These are phyloP conservation scores for Tenualosa ilisha DNA, from an alignment of 2,797 vertebrate species.

Conservation along the genomic window DNA sequence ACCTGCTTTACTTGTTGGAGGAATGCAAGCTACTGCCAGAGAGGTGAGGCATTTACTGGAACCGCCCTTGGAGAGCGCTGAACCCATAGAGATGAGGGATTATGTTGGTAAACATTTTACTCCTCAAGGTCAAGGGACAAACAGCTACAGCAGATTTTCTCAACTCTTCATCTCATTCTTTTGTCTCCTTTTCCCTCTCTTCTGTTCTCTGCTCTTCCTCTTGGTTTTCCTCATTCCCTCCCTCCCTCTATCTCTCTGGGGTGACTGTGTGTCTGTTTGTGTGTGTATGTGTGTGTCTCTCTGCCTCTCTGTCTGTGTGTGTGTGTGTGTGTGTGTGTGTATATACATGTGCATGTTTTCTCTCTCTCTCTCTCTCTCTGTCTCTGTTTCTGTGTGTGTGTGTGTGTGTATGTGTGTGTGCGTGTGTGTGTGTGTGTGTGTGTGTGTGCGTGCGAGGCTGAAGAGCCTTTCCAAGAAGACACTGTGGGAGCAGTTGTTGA, in stretches of 20 bases:
- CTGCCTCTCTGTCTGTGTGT: no score
- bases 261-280: neutral
- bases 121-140: neutral
- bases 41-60: neutral
- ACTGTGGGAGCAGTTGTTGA: constrained; percentile 41
- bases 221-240: neutral
- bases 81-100: neutral
- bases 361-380: no score
- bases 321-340: constrained; percentile 4
- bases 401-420: constrained; percentile 8
- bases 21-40: neutral
- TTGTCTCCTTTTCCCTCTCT: neutral
- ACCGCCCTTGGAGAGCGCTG: neutral
- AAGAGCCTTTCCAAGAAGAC: constrained; percentile 35
- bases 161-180: neutral
- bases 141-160: neutral
- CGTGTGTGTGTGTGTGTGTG: constrained; percentile 14
- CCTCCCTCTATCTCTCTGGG: neutral
- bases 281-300: neutral
- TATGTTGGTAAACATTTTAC: neutral
- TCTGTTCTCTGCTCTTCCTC: neutral
- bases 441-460: neutral
- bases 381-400: neutral
- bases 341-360: no score
- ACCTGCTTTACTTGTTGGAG: constrained; percentile 3